Conservation (phyloP, 2,113 vertebrate genomes). For the Phylloscopus whistleri region DNA sequence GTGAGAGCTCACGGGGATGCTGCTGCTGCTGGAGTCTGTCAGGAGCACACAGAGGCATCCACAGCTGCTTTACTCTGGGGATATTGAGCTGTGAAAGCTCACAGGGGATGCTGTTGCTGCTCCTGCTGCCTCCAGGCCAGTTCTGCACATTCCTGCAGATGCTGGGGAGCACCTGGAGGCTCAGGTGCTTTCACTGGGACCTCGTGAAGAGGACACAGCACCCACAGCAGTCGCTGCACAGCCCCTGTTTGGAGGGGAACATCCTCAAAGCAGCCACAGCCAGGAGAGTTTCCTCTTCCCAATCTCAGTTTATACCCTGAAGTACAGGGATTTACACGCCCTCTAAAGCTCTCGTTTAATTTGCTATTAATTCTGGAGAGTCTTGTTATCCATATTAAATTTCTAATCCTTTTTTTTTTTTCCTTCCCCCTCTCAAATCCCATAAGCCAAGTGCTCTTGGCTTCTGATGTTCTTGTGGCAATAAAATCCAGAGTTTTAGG, state of each 20-base stretch:
- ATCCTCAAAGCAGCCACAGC: background rate
- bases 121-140: background rate
- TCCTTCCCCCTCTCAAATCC: background rate
- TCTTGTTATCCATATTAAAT: background rate
- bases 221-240: background rate
- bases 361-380: constrained; percentile 1
- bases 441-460: background rate
- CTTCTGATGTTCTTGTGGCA: background rate
- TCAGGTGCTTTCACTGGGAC: background rate
- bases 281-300: background rate
- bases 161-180: background rate
- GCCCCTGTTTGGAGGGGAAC: accelerated
- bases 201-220: background rate
- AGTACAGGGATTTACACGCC: background rate
- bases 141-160: background rate
- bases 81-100: background rate
- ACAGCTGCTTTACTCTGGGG: accelerated
- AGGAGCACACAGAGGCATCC: no score
- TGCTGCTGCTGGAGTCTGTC: no score
- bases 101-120: accelerated
- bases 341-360: background rate
- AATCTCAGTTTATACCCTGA: background rate
- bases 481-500: background rate
- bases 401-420: background rate
- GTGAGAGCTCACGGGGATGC: no score